Evolutionary conservation across 2,113 vertebrate genomes (phyloP), one percentile per base, ranked within the genome.

Genomic region (Perca flavescens): DNA sequence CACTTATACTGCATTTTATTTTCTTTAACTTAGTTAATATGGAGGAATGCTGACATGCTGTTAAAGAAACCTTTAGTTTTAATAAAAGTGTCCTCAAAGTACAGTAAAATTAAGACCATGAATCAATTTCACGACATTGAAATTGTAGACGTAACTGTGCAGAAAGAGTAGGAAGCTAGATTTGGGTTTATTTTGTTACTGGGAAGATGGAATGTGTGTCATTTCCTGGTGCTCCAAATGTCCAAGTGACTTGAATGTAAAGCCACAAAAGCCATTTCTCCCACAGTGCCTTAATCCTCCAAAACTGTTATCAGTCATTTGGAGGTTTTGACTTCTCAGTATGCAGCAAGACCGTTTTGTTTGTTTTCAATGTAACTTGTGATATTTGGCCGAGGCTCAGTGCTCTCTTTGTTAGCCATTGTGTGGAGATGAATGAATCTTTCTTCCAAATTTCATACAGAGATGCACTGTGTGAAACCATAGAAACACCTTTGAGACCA

Each of bases 201-300:
- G 76, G 88, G 73, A 87, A 94, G 76, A 72, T 86, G 70, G 87
- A 92, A 93, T 90, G 84, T 46, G 36, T 86, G 80, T 92, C 75
- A 95, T 94, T 96, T 95, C 93, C 94, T 94, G 92, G 85, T 91
- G 80, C 70, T 90, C 70, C 79, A 73, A 90, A 84, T 79, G 83
- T 49, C 83, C 21, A 80, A 74, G 84, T 86, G 77, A 85, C 81
- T 85, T 87, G 58, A 79, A 88, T 85, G 62, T 62, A 90, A 89
- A 82, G 80, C 83, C 74, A 81, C 82, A 80, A 62, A 83, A 76
- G 66, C 70, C 62, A 64, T 90, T 90, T 82, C 73, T 74, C 80
- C 77, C 82, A 58, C 69, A 83, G 64, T n/a, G 22, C 40, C 67
- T 46, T 64, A 82, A 89, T 76, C 66, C 66, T 73, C 73, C 74